Conservation (phyloP, 2,888 invertebrate species). For the Apotomis betuletana region DNA sequence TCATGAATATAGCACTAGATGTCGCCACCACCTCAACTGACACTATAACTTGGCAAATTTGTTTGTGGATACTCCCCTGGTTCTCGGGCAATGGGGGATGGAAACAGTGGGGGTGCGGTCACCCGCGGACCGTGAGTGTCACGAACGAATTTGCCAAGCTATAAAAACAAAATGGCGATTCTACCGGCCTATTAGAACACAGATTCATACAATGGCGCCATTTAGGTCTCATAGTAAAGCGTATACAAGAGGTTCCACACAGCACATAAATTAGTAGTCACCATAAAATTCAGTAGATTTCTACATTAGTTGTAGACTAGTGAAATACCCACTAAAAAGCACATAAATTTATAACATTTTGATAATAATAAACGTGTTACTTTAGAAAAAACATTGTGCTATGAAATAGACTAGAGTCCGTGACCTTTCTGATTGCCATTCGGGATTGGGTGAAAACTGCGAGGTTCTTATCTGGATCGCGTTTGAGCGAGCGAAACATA, state of each 20-base stretch:
- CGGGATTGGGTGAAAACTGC: no score
- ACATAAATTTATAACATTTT: background rate
- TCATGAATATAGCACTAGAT: background rate
- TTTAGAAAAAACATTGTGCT: background rate
- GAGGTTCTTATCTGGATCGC: no score
- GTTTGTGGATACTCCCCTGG: no score
- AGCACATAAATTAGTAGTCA: slow-evolving; percentile 19
- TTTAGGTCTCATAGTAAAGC: background rate
- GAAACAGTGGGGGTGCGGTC: no score
- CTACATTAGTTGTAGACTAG: background rate
- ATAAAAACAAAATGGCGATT: no score
- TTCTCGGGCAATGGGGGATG: no score
- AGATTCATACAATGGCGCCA: background rate
- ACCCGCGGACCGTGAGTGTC: no score
- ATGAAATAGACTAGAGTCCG: no score
- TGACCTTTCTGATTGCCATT: no score
- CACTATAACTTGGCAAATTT: background rate
- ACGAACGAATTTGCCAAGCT: no score
- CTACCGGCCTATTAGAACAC: no score
- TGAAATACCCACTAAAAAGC: background rate
- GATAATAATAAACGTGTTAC: background rate
- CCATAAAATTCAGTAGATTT: background rate
- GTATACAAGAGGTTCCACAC: slow-evolving; percentile 1
- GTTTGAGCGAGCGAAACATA: no score
- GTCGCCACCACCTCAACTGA: background rate